These are phyloP conservation scores for Wasmannia auropunctata DNA, from an alignment of 1,140 invertebrate genomes.

Conservation along the genomic window DNA sequence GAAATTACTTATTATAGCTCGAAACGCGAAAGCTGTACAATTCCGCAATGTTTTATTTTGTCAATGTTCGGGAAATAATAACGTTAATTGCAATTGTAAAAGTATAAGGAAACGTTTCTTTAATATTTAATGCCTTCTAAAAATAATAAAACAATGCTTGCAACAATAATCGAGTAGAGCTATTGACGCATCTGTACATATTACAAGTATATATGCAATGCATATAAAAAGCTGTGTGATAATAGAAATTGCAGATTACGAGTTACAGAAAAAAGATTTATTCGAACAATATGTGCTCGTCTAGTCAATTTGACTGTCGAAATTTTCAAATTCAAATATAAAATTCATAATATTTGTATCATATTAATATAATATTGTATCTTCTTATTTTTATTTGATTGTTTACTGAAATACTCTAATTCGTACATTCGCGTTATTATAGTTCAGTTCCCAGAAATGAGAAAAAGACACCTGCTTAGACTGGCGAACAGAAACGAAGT, in stretches of 20 bases:
- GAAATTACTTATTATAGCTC: not conserved
- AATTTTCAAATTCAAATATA: conserved; percentile 16
- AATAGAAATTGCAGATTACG: not conserved
- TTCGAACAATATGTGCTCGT: not conserved
- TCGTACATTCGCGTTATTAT: conserved; percentile 6
- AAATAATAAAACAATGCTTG: not conserved
- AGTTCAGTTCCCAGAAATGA: not conserved
- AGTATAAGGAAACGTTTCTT: not conserved
- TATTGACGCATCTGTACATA: not conserved
- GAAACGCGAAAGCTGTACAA: not conserved
- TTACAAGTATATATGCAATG: conserved; percentile 24
- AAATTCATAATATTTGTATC: conserved; percentile 21
- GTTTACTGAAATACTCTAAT: conserved; percentile 36
- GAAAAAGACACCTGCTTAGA: not conserved
- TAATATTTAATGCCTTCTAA: not conserved
- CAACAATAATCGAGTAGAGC: not conserved
- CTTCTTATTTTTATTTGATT: conserved; percentile 36
- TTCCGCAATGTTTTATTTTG: conserved; percentile 1
- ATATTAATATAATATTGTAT: conserved; percentile 28
- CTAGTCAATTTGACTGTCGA: not conserved
- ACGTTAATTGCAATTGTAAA: not conserved
- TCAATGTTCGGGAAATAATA: not conserved
- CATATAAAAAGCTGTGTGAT: not conserved
- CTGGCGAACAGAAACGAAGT: conserved; percentile 1
- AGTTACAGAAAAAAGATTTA: conserved; percentile 11